Base-by-base conservation (phyloP, 1,140 invertebrate species). In the Drosophila sucinea region DNA sequence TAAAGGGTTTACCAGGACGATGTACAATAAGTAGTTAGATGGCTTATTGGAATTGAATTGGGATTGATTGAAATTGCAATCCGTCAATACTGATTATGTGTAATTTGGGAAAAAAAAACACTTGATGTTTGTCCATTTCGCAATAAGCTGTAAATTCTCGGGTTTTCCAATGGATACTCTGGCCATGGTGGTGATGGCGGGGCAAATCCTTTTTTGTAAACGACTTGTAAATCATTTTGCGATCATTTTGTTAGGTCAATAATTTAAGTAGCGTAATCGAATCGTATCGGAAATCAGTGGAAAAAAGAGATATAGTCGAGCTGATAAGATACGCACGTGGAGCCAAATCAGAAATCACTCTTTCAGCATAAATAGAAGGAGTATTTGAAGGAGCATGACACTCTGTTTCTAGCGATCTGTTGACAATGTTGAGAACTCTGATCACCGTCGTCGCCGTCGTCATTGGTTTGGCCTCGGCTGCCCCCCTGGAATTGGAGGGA, bases 241-340 rank as follows among this genome's bases (percentile, higher is more conserved):
- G 29, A 32, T 32, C 41, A 44, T 51, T 51, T 51, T 51, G n/a
- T 51, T 7, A 6, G 23, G 5, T 35, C 32, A 10, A 35, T 58
- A 58, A 58, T 35, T 58, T 35, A 58, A 58, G 6, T 11, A 58
- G 6, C 56, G 56, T 35, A 58, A 58, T 58, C 56, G 23, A 23
- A 17, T 51, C 7, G 17, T 25, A 27, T 51, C 3, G 8, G 30
- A 58, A 58, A 58, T 58, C 56, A 35, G n/a, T 58, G 32, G 56
- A 35, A n/a, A 35, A 23, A 17, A 33, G 17, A 58, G 56, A 60
- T 55, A 51, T 25, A 55, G 41, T 33, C 17, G 10, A 44, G 1
- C 23, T 32, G 74, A 77, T 73, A 51, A 77, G 73, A 72, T 76
- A 72, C 17, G 10, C 17, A 29, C 38, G 25, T 7, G n/a, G 27